Evolutionary conservation across 2,888 invertebrate species (phyloP), one percentile per base, ranked within the genome.

Genomic region (Atrina japonica): DNA sequence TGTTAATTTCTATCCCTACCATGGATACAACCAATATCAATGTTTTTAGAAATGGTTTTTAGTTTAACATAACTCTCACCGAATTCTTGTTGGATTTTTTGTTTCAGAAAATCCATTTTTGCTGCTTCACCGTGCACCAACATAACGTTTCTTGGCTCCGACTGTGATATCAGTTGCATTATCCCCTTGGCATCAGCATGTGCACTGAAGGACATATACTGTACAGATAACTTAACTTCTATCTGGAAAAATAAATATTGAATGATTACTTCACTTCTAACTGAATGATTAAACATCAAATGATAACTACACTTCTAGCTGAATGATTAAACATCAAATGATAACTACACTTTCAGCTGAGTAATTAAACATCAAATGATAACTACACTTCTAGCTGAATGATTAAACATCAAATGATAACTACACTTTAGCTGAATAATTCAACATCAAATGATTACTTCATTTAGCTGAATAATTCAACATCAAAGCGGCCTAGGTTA

Each of bases 141-240:
- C 92, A 99, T 93, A 0, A 99, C 98, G 92, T 98, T 97, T 85
- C 95, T 94, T 0, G 99, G 99, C 89, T 98, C 97, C 91, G 98
- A 98, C 89, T 98, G 97, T 81, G 97, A 96, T 83, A 99, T 98
- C 41, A 99, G 92, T 91, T 99, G 98, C 98, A 99, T 98, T 49
- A 99, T 97, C 41, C 98, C 90, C 92, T 99, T 99, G 3, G 99
- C 99, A 92, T 99, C 99, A 0, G 99, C 99, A 90, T 99, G 99
- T 0, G 99, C 99, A 71, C 97, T 98, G 91, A 99, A 99, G 23
- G 99, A 99, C 97, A 99, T 97, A 91, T 99, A 99, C 91, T 92
- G 91, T 11, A 92, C 92, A 2, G 89, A 84, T 73, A 92, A 80
- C 67, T 91, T 91, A 45, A 92, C 92, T 35, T 92, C 92, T 27